Evolutionary conservation across 2,888 invertebrate species (phyloP).

Genomic region (Spilarctia lutea): DNA sequence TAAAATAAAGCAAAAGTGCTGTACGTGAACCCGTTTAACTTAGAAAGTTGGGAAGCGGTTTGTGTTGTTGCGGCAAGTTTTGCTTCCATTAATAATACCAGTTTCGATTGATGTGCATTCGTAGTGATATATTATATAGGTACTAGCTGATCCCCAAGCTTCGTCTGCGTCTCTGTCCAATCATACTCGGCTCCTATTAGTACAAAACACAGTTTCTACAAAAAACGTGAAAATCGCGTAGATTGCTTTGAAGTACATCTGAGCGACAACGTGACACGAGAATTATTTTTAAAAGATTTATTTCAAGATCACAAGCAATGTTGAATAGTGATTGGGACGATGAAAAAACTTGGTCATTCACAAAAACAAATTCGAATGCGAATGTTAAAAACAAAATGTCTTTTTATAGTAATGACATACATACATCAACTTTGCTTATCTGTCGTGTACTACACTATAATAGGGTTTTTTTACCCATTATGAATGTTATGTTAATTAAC

Average conservation of each 20-base stretch:
- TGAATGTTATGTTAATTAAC: background rate
- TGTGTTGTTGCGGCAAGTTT: slow-evolving; percentile 10
- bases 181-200: no score
- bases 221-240: no score
- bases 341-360: background rate
- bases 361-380: background rate
- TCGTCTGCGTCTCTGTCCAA: no score
- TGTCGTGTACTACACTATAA: background rate
- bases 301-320: background rate
- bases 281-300: background rate
- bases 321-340: background rate
- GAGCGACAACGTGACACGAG: no score
- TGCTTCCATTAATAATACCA: background rate
- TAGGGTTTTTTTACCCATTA: background rate
- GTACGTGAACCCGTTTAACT: slow-evolving; percentile 24
- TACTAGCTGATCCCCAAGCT: no score
- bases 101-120: background rate
- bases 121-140: background rate
- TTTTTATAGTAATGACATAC: background rate
- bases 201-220: no score
- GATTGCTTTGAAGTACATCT: no score
- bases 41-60: slow-evolving; percentile 31
- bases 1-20: slow-evolving; percentile 25
- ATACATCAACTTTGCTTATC: background rate
- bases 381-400: background rate